Base-by-base conservation (phyloP, 2,113 vertebrate genomes). In the Myrmophylax atrothorax region DNA sequence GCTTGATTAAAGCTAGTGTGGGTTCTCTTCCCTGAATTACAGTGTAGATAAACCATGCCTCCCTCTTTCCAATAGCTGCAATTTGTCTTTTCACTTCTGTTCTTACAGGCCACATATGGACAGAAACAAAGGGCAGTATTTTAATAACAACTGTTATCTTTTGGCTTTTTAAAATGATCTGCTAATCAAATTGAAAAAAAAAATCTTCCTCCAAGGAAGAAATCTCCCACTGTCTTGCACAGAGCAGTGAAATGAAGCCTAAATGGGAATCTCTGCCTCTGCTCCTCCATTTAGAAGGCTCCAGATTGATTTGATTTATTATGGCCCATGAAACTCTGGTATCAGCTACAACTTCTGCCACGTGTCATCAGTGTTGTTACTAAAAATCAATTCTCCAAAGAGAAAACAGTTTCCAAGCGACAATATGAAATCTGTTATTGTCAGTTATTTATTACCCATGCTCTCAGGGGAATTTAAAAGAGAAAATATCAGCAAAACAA, bases 321-420 rank as follows among this genome's bases (percentile, higher is more conserved):
- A 89, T 87, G 90, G 62, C 92, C 97, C 96, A 92, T 93, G 94
- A 97, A 98, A 98, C 88, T 94, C 94, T 91, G 28, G 84, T 98
- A 98, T 98, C 97, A 97, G 97, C 96, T 92, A 94, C 97, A 96
- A 93, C 94, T 96, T 97, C 96, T 24, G 68, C 97, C 96, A 96
- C 96, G 64, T 97, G 98, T 98, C 98, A 97, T 97, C 97, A 80
- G 47, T 50, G 78, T 95, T 96, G 96, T 98, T 98, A 98, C 98
- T 98, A 98, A 98, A 98, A 98, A 98, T 98, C 97, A 97, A 83
- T 98, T 97, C 96, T 97, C 97, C 67, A 50, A 95, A 92, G 95
- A 92, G 90, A 87, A 96, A 92, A 96, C 94, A 87, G 82, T 89
- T 97, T 90, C 93, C 9, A 7, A 81, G 88, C 94, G 96, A 97